Evolutionary conservation across 2,888 invertebrate genomes (phyloP).

Genomic region (Eumerus sabulonum): DNA sequence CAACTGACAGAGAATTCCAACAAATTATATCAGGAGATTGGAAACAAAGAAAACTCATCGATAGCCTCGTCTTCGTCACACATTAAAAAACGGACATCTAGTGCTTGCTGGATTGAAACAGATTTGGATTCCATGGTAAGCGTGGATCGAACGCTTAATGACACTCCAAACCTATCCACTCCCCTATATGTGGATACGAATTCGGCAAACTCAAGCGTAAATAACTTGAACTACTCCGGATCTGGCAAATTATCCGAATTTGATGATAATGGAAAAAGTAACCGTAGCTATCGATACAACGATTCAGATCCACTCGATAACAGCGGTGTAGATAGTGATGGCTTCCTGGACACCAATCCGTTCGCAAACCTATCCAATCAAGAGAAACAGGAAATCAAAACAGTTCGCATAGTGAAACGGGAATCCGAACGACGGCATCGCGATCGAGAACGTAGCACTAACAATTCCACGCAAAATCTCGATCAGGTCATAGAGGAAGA

Average conservation of each 20-base stretch:
- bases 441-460: slow-evolving; percentile 85
- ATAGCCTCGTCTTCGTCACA: slow-evolving; percentile 71
- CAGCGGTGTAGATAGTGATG: slow-evolving; percentile 78
- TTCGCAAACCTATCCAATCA: slow-evolving; percentile 83
- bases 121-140: slow-evolving; percentile 91
- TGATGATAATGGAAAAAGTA: slow-evolving; percentile 70
- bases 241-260: slow-evolving; percentile 75
- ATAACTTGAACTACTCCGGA: slow-evolving; percentile 70
- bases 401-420: slow-evolving; percentile 94
- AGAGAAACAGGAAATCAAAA: slow-evolving; percentile 94
- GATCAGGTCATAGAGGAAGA: slow-evolving; percentile 79
- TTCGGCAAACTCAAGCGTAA: slow-evolving; percentile 69
- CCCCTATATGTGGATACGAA: slow-evolving; percentile 87
- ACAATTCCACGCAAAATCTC: slow-evolving; percentile 77
- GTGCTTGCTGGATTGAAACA: slow-evolving; percentile 90
- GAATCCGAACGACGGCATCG: slow-evolving; percentile 92
- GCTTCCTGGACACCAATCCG: slow-evolving; percentile 76
- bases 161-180: slow-evolving; percentile 77
- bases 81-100: slow-evolving; percentile 82
- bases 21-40: slow-evolving; percentile 83
- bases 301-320: slow-evolving; percentile 77
- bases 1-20: slow-evolving; percentile 91
- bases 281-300: slow-evolving; percentile 73
- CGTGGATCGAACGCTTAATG: slow-evolving; percentile 84
- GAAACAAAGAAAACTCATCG: slow-evolving; percentile 77